Evolutionary conservation across 2,113 vertebrate genomes (phyloP), one percentile per base, ranked within the genome.

Genomic region (Dinomys branickii): DNA sequence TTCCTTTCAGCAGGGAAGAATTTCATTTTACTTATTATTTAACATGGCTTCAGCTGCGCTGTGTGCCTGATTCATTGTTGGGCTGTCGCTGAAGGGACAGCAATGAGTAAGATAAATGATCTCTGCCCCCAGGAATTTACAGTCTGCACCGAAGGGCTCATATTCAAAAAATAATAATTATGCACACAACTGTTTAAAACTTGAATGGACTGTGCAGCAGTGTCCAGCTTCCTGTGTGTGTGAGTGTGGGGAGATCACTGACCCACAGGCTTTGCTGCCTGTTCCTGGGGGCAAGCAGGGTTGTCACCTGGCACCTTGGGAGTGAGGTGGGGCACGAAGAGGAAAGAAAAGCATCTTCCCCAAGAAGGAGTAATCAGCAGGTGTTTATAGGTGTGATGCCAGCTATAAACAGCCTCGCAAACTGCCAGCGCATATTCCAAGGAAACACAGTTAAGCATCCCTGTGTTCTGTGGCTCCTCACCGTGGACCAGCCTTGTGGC

Each of bases 1-100:
- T 82, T 94, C 44, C 73, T 90, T 85, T 54, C n/a, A 54, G 63
- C 54, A 65, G 35, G 58, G 90, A 94, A 96, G 92, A 83, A 91
- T 84, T 94, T 38, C 82, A 44, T 88, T 94, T 75, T 80, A 67
- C 86, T 95, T 75, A 52, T 91, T 88, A 73, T 95, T 89, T n/a
- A 81, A 54, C 84, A 81, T n/a, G 77, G 82, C 85, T 84, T 84
- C 56, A 85, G 83, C 19, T 59, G 67, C 75, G 35, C 89, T 26
- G 54, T 73, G 56, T 52, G 26, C 61, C 47, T 33, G 58, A 38
- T 38, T 90, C 69, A n/a, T 63, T 28, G 41, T 17, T 58, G 52
- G 41, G 20, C 56, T 82, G 54, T 75, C 38, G 14, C 26, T 20
- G 19, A 47, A n/a, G 3, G 41, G 41, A 67, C 1, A 65, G 65